These are phyloP conservation scores for Mactra quadrangularis DNA, from an alignment of 1,140 invertebrate species.

Conservation along the genomic window DNA sequence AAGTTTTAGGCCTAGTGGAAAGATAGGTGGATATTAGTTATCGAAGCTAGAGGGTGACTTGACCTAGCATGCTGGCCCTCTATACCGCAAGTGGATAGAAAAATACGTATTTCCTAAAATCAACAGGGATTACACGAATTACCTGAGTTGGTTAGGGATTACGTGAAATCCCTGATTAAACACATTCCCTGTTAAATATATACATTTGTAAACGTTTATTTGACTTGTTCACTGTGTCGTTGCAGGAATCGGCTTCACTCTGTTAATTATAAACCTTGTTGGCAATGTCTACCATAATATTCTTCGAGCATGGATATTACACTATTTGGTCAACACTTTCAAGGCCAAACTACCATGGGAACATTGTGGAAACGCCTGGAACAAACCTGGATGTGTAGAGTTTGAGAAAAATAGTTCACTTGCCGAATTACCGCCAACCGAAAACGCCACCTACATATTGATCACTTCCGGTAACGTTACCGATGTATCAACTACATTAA, in stretches of 20 bases:
- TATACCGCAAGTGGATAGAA: too few relatives aligned
- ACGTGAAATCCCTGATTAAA: too few relatives aligned
- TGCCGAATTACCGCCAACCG: neutral
- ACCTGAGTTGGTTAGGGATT: too few relatives aligned
- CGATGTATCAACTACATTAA: neutral
- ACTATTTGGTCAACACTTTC: slow-evolving; percentile 47
- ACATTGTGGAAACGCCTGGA: slow-evolving; percentile 29
- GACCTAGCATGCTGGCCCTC: too few relatives aligned
- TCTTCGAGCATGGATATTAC: slow-evolving; percentile 46
- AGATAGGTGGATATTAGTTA: too few relatives aligned
- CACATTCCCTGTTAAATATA: too few relatives aligned
- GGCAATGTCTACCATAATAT: slow-evolving; percentile 56
- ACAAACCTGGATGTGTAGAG: slow-evolving; percentile 26
- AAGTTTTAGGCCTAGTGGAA: too few relatives aligned
- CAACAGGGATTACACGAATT: too few relatives aligned
- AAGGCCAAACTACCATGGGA: slow-evolving; percentile 33
- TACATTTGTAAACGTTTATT: too few relatives aligned
- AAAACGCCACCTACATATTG: neutral
- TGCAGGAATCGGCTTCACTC: slow-evolving; percentile 49
- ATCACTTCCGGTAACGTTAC: neutral
- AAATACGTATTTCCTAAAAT: too few relatives aligned
- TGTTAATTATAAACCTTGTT: slow-evolving; percentile 38
- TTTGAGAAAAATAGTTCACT: neutral
- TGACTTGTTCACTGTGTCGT: too few relatives aligned
- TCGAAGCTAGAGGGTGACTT: too few relatives aligned